Conservation (phyloP, 2,797 vertebrate species). For the Myripristis murdjan region DNA sequence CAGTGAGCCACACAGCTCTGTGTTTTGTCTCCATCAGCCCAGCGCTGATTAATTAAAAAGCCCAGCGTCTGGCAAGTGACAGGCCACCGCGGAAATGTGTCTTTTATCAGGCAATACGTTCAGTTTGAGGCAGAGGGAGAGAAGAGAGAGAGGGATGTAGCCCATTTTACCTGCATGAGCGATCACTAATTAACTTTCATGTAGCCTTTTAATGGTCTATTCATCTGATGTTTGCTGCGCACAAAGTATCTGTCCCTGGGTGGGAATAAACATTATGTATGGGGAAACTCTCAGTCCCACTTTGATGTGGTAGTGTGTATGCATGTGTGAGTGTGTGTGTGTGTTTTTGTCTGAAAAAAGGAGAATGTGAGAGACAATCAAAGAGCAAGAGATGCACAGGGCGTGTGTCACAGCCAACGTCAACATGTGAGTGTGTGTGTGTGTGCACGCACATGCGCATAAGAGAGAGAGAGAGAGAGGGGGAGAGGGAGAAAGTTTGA, state of each 20-base stretch:
- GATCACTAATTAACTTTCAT: conserved; percentile 62
- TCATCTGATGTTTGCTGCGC: conserved; percentile 34
- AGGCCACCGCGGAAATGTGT: conserved; percentile 9
- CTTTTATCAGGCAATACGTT: conserved; percentile 24
- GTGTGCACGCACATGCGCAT: too few relatives aligned
- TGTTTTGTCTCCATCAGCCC: conserved; percentile 39
- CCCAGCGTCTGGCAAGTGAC: conserved; percentile 24
- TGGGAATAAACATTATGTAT: conserved; percentile 23
- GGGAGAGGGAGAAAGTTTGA: neutral
- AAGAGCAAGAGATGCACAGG: too few relatives aligned
- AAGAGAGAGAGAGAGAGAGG: neutral
- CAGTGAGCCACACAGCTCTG: neutral
- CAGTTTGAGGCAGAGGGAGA: neutral
- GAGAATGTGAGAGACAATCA: too few relatives aligned
- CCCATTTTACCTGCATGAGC: conserved; percentile 47
- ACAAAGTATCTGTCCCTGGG: conserved; percentile 15
- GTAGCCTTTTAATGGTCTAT: conserved; percentile 34
- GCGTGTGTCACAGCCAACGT: neutral
- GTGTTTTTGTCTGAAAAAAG: neutral
- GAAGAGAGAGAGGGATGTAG: neutral
- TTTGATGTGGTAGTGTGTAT: neutral
- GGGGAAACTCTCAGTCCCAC: conserved; percentile 5
- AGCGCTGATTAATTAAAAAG: conserved; percentile 49
- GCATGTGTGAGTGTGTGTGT: neutral
- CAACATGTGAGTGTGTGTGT: too few relatives aligned